Evolutionary conservation across 2,888 invertebrate species (phyloP).

Genomic region (Lacanobia oleracea): DNA sequence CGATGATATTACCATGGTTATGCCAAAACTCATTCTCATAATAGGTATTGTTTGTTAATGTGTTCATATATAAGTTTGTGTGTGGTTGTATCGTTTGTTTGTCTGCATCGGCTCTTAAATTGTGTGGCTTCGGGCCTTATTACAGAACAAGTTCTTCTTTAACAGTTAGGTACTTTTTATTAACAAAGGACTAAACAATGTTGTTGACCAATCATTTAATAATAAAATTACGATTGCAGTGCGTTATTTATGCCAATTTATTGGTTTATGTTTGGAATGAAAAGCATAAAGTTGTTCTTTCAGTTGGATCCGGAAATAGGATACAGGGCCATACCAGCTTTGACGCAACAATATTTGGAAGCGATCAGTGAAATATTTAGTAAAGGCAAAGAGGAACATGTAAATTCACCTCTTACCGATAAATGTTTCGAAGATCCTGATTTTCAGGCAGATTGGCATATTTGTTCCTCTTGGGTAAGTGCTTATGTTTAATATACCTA

Average conservation of each 20-base stretch:
- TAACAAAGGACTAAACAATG: too few relatives aligned
- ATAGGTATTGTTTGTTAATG: neutral
- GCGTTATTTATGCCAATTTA: conserved; percentile 5
- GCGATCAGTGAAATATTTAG: conserved; percentile 79
- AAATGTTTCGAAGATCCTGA: conserved; percentile 83
- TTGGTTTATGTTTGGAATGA: neutral
- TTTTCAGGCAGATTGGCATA: conserved; percentile 81
- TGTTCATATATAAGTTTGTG: neutral
- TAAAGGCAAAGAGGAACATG: conserved; percentile 73
- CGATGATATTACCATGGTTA: conserved; percentile 28
- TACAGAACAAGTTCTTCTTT: neutral
- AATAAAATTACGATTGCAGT: too few relatives aligned
- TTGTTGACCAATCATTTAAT: too few relatives aligned
- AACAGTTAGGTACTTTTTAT: too few relatives aligned
- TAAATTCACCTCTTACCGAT: conserved; percentile 81
- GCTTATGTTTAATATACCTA: conserved; percentile 30
- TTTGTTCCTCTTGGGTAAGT: conserved; percentile 85
- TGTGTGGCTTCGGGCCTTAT: neutral
- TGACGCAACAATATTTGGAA: conserved; percentile 83
- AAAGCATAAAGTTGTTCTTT: conserved; percentile 47
- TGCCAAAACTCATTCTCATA: conserved; percentile 43
- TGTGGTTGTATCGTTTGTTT: too few relatives aligned
- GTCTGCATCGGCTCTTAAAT: neutral
- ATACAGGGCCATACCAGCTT: conserved; percentile 86
- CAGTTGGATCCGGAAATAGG: conserved; percentile 81